These are phyloP conservation scores for Sesamia inferens DNA, from an alignment of 2,888 invertebrate genomes.

Conservation along the genomic window DNA sequence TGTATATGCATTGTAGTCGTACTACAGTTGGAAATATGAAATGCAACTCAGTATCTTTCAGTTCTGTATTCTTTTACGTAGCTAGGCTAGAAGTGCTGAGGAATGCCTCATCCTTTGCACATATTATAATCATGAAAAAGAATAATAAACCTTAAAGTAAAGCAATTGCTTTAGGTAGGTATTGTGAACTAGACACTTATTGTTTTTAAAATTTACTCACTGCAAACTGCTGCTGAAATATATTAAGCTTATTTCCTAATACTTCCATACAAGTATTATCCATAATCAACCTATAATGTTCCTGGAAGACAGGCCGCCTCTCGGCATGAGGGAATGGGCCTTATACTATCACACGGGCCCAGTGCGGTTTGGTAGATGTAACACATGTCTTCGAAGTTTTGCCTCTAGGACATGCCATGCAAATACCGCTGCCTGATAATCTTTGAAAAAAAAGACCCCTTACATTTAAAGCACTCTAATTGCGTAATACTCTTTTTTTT, in stretches of 20 bases:
- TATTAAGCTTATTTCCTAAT: slow-evolving; percentile 1
- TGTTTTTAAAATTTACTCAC: slow-evolving; percentile 21
- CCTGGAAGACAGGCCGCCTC: no score
- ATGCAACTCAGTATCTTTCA: slow-evolving; percentile 16
- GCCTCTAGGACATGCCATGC: no score
- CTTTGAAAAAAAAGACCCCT: background rate
- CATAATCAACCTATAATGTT: no score
- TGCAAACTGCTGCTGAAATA: background rate
- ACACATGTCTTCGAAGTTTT: no score
- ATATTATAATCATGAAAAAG: slow-evolving; percentile 12
- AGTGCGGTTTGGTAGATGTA: no score
- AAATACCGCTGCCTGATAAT: background rate
- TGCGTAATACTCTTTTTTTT: no score
- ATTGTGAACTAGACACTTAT: slow-evolving; percentile 2
- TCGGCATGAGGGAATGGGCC: no score
- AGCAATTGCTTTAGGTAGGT: slow-evolving; percentile 14
- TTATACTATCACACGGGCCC: no score
- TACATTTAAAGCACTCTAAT: no score
- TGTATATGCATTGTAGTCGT: slow-evolving; percentile 30
- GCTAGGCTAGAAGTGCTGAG: background rate
- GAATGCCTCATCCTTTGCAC: slow-evolving; percentile 18
- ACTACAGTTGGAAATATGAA: slow-evolving; percentile 15
- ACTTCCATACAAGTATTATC: background rate
- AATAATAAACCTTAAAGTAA: slow-evolving; percentile 36
- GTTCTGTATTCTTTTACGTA: slow-evolving; percentile 31